Base-by-base conservation (phyloP, 2,888 invertebrate species). In the Latheticus oryzae region DNA sequence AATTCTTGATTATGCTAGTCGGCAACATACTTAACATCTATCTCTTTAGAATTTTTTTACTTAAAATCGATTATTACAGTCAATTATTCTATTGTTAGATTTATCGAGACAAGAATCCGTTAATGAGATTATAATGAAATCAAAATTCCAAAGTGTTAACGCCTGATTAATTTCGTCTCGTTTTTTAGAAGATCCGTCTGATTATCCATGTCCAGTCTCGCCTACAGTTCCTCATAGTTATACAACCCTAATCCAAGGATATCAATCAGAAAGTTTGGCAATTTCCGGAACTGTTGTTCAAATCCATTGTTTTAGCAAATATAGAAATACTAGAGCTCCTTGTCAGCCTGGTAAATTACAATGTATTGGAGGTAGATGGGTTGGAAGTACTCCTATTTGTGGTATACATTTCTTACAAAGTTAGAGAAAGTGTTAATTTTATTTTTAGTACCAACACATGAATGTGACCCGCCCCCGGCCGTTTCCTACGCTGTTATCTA, bases 341-440 rank as follows among this genome's bases (percentile, higher is more conserved):
- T 79, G 79, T 51, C 69, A 72, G 42, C 61, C 73, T 1, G 61
- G 70, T 9, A 71, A 69, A 43, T 62, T 79, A 35, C 70, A 70
- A 38, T 80, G 80, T 57, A 62, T 71, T 5, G 70, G 69, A 15
- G 79, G 79, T 3, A 64, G 66, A 47, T 80, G 80, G 80, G 65
- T 72, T 33, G 80, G 79, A 28, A 62, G 63, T 12, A 59, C 72
- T 24, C 79, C 79, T 3, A 68, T 65, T 61, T 80, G 79, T 62
- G 77, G 80, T 79, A 70, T 69, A 8, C 4, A 32, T 11, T 12
- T 2, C 13, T n/a, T n/a, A 23, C 12, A 23, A 30, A 16, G 9
- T 16, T 8, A 43, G 15, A 38, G 9, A 30, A 47, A 35, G 8
- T 42, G 13, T 32, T 13, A 16, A 37, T 42, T 42, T 13, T 30